A percentile compares a stretch with the other conserved stretches of the same genome.
phyloP scores from a whole-genome alignment of 1,140 invertebrate species.

The Tetramorium simillimum region DNA sequence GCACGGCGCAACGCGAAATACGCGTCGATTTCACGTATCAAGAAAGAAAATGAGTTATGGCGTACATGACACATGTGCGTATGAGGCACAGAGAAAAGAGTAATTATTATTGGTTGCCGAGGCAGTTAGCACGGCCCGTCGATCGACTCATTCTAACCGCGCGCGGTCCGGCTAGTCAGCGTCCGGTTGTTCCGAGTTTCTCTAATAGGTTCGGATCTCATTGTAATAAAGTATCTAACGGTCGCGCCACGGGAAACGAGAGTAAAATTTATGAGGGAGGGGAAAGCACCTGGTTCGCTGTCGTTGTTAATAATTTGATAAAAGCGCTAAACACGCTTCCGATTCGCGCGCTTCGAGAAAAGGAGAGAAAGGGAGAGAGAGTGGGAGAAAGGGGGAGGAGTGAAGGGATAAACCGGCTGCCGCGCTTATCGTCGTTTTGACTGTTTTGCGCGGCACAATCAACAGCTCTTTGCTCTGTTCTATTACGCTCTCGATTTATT shows the following conservation, averaged over 20 bases:
- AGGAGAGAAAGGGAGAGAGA: neutral
- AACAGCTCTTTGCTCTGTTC: slow-evolving; percentile 32
- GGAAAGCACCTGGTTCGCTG: slow-evolving; percentile 23
- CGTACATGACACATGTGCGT: neutral
- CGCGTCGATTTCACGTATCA: slow-evolving; percentile 63
- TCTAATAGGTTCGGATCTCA: slow-evolving; percentile 50
- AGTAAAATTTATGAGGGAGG: slow-evolving; percentile 47
- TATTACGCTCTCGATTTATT: slow-evolving; percentile 61
- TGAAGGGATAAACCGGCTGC: slow-evolving; percentile 29
- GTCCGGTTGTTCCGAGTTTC: slow-evolving; percentile 36
- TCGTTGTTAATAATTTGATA: slow-evolving; percentile 52
- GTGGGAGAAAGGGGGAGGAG: neutral
- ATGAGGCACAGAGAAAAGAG: slow-evolving; percentile 6
- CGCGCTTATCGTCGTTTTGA: neutral
- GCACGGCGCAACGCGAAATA: neutral
- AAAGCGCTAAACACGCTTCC: neutral
- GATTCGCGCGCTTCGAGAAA: neutral
- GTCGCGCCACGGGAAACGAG: slow-evolving; percentile 30
- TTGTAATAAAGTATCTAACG: slow-evolving; percentile 46
- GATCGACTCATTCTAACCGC: slow-evolving; percentile 41
- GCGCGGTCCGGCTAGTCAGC: neutral
- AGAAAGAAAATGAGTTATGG: slow-evolving; percentile 43
- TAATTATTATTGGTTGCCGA: slow-evolving; percentile 51
- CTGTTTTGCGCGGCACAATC: slow-evolving; percentile 44
- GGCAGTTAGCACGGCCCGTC: neutral